Base-by-base conservation (phyloP, 2,113 vertebrate species). In the Ploceus nigricollis region DNA sequence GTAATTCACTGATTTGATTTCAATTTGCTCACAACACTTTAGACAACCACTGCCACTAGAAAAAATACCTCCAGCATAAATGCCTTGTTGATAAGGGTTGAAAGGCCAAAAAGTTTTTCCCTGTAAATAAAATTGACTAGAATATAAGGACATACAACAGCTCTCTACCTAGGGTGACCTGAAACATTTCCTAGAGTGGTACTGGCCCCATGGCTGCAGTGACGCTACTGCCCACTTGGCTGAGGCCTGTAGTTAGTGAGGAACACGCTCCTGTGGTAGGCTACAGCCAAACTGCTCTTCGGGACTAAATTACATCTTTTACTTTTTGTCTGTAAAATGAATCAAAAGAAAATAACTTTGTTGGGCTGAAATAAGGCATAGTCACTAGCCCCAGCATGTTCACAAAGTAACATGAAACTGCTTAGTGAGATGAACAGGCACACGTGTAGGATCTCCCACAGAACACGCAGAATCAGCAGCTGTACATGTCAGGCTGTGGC, bases 381-480 rank as follows among this genome's bases (percentile, higher is more conserved):
- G 37, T 3, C n/a, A 76, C 39, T 48, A 68, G 44, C 22, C 33
- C 10, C 37, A 35, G 13, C 0, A 0, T 6, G 9, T 21, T 28
- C 9, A 13, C 33, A 31, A 63, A 56, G 57, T 13, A n/a, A 68
- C 22, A 37, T 3, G 13, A 64, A 84, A 70, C 40, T 73, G 21
- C 15, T 25, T 7, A 44, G 24, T 12, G 20, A 47, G 19, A 63
- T 31, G 45, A 60, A 40, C 20, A 61, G 13, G 13, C 4, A 3
- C 2, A 1, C 0, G 0, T 5, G 27, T 2, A 1, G 39, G 25
- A 35, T 50, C 18, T 70, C 40, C 33, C 44, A 6, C 6, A 33
- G 35, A 81, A 53, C 25, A 39, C 17, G 7, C 51, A 54, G 21
- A 50, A 73, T 24, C 4, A 65, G 54, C 31, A 53, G 42, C 72